Conservation (phyloP, 2,888 invertebrate genomes). For the Ormyrus nitidulus region DNA sequence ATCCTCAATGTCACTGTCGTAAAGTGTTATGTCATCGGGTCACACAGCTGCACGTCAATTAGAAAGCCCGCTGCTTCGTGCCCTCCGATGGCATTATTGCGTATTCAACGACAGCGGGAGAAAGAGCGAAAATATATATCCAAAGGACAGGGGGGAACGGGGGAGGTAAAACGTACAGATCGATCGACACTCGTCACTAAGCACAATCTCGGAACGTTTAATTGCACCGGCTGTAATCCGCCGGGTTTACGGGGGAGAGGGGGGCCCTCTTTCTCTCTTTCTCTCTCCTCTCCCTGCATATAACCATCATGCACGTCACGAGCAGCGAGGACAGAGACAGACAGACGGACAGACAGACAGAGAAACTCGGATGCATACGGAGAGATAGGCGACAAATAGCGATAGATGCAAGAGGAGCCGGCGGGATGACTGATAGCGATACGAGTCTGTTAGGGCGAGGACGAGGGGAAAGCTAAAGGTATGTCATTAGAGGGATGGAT, state of each 20-base stretch:
- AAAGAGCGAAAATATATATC: not conserved
- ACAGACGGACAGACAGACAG: not conserved
- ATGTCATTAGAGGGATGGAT: not conserved
- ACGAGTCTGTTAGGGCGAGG: no score
- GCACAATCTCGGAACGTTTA: conserved; percentile 57
- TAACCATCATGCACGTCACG: conserved; percentile 44
- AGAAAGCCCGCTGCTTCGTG: not conserved
- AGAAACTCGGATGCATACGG: conserved; percentile 4
- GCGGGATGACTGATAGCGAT: not conserved
- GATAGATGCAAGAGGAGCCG: not conserved
- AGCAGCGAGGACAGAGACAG: not conserved
- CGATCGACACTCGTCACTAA: conserved; percentile 55
- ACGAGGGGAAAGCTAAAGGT: not conserved
- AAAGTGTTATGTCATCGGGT: conserved; percentile 51
- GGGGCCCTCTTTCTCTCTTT: not conserved
- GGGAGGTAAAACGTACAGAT: conserved; percentile 35
- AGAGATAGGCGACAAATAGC: conserved; percentile 35
- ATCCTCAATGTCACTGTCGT: conserved; percentile 53
- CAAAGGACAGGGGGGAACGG: not conserved
- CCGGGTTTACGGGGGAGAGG: conserved; percentile 54
- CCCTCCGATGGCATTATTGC: not conserved
- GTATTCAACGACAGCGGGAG: not conserved
- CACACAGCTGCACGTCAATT: conserved; percentile 25
- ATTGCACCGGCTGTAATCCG: conserved; percentile 56
- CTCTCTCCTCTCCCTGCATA: conserved; percentile 8